Conservation (phyloP, 2,113 vertebrate species). For the Thinocorus orbignyianus region DNA sequence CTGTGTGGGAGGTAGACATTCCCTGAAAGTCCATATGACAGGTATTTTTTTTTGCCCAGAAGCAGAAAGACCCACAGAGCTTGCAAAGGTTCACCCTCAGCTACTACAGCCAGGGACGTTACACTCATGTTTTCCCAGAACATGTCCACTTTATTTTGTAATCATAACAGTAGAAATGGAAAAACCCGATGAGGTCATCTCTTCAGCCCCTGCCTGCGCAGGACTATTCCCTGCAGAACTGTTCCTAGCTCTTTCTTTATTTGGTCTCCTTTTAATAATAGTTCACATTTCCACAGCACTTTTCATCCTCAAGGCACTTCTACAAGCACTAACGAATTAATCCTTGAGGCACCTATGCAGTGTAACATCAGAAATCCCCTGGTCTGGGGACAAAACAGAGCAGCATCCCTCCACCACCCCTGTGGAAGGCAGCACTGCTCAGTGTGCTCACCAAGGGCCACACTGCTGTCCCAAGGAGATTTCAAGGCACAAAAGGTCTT, state of each 20-base stretch:
- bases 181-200: not conserved
- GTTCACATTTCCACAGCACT: not conserved
- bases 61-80: not conserved
- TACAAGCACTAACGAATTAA: not conserved
- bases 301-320: conserved; percentile 1
- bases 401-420: not conserved
- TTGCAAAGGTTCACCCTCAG: not conserved
- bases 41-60: not conserved
- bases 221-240: not conserved
- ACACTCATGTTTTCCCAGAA: not conserved
- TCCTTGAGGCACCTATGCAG: not conserved
- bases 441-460: not conserved
- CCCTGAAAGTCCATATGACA: not conserved
- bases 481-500: not conserved
- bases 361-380: not conserved
- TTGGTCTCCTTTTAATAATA: not conserved
- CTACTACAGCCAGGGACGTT: not conserved
- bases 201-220: not conserved
- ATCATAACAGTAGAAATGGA: not conserved
- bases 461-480: not conserved
- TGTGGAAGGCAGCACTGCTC: not conserved
- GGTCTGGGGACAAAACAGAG: not conserved
- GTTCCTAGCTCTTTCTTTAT: not conserved
- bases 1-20: not conserved
- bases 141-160: not conserved